Conservation (phyloP, 1,140 invertebrate species). For the Sinella curviseta region DNA sequence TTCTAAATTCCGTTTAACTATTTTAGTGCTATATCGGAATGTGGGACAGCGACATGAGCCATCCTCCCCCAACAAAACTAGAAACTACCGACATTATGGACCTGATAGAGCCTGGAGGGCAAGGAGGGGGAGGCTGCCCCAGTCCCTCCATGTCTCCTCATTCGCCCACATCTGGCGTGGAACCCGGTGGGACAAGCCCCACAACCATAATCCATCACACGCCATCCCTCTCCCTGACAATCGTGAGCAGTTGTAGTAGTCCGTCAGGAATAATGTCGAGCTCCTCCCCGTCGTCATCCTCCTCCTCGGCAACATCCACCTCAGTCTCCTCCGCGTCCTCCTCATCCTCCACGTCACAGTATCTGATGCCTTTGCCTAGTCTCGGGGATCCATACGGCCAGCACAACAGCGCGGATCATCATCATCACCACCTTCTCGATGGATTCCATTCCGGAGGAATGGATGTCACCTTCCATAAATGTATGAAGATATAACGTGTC, state of each 20-base stretch:
- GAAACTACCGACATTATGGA: constrained; percentile 45
- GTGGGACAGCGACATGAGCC: constrained; percentile 43
- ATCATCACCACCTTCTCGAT: constrained; percentile 28
- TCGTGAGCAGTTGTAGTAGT: neutral
- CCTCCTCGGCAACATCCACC: neutral
- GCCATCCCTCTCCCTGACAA: neutral
- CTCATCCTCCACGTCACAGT: constrained; percentile 22
- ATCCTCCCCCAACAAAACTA: constrained; percentile 31
- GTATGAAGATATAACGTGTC: no score
- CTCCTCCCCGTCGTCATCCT: neutral
- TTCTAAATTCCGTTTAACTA: no score
- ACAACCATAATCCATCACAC: constrained; percentile 9
- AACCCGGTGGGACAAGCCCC: neutral
- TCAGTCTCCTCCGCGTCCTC: neutral
- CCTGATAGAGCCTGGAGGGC: constrained; percentile 27
- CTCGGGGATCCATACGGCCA: constrained; percentile 36
- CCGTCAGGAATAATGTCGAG: no score
- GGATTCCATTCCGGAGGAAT: constrained; percentile 37
- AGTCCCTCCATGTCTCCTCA: no score
- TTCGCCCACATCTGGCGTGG: neutral
- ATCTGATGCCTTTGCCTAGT: constrained; percentile 33
- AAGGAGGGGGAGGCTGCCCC: neutral
- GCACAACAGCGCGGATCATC: constrained; percentile 18
- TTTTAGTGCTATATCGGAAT: constrained; percentile 39
- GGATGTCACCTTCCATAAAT: no score